Base-by-base conservation (phyloP, 2,888 invertebrate genomes). In the Spisula subtruncata region DNA sequence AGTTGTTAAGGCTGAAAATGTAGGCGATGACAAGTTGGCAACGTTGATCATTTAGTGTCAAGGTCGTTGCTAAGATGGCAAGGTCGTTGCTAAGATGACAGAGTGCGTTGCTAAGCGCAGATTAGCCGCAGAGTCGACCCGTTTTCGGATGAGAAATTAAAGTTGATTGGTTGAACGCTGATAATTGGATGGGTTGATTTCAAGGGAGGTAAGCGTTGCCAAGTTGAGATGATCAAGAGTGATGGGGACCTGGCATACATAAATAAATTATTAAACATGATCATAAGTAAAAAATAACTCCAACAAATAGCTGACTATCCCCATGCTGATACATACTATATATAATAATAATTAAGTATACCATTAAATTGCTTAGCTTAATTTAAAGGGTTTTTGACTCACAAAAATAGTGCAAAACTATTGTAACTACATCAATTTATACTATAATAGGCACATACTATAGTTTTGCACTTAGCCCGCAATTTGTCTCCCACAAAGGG, bases 141-240 rank as follows among this genome's bases (percentile, higher is more conserved):
- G n/a, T 82, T 86, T 41, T 89, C 91, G 81, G 91, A 87, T 85
- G 89, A 89, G 87, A 89, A 66, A 75, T 86, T 89, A 85, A 89
- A 87, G 91, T 83, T 90, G 88, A 84, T 86, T 89, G 89, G 83
- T 75, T 86, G 88, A 86, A 60, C 90, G 90, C 84, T 90, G 90
- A 89, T 84, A 60, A 86, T 88, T 87, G 86, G 92, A 87, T 89
- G 89, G 88, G 90, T 90, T 90, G 92, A 89, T 90, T 79, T 90
- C 90, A 92, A 66, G 89, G 92, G 92, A 90, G 90, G 86, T 89
- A 92, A 90, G 81, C 88, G 92, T 89, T 88, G 89, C 84, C 88
- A 89, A 89, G 91, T 89, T 88, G 91, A 60, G 88, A 86, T 88
- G 87, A 88, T 85, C 82, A 79, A 85, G 90, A 85, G 86, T 91